Evolutionary conservation across 1,140 invertebrate genomes (phyloP).

Genomic region (Aphelenchoides besseyi): DNA sequence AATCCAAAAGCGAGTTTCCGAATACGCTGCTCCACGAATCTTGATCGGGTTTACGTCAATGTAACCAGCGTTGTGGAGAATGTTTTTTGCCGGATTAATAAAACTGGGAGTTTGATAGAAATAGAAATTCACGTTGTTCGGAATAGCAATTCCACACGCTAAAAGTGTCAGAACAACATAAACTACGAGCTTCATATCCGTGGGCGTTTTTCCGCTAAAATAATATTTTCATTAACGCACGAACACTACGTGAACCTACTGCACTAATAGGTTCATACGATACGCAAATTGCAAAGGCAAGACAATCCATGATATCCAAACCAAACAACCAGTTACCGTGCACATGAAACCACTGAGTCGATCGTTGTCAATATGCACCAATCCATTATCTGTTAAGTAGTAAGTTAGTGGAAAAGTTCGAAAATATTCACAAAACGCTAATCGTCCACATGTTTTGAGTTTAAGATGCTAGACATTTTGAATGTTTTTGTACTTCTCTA

Average conservation of each 20-base stretch:
- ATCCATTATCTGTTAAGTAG: neutral
- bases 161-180: neutral
- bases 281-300: neutral
- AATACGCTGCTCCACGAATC: neutral
- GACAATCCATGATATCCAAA: neutral
- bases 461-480: no score
- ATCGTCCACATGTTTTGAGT: no score
- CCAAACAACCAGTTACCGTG: neutral
- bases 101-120: neutral
- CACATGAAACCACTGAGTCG: neutral
- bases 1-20: neutral
- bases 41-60: neutral
- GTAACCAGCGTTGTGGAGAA: neutral
- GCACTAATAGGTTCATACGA: neutral
- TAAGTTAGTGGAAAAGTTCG: no score
- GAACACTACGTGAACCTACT: no score
- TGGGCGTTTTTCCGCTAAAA: neutral
- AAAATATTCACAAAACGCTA: no score
- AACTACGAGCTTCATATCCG: neutral
- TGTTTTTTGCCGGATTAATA: neutral
- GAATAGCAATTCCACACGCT: neutral
- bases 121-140: neutral
- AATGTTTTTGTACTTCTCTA: no score
- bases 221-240: neutral
- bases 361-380: neutral